Conservation (phyloP, 2,113 vertebrate species). For the Capricornis sumatraensis region DNA sequence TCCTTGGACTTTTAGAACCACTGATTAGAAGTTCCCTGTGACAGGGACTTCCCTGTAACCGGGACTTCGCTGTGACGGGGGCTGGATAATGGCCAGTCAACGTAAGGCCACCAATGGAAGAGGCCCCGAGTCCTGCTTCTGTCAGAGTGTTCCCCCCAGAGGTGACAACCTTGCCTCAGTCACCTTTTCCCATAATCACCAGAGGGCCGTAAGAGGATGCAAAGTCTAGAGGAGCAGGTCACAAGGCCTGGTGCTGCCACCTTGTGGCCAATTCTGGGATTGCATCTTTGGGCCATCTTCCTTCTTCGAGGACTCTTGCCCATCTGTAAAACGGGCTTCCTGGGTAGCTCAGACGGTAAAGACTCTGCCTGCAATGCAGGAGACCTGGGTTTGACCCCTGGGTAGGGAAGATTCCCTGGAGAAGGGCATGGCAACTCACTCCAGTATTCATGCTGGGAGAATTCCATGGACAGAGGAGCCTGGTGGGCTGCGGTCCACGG, state of each 20-base stretch:
- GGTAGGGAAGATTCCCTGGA: background rate
- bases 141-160: background rate
- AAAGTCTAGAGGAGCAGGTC: fast-evolving
- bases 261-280: background rate
- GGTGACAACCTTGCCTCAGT: background rate
- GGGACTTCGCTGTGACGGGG: background rate
- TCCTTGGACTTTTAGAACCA: background rate
- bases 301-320: background rate
- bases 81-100: background rate
- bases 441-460: background rate
- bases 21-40: background rate
- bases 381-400: background rate
- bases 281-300: background rate
- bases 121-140: background rate
- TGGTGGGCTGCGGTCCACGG: background rate
- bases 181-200: background rate
- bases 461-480: background rate
- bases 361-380: background rate
- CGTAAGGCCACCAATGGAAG: background rate
- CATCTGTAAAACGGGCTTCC: background rate
- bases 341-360: background rate
- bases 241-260: background rate
- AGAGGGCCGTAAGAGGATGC: background rate
- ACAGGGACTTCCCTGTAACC: background rate
- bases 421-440: background rate